Percentiles rank a stretch among this genome's conserved stretches.
These are phyloP conservation scores for Parazoanthus darwini DNA, from an alignment of 92 coral and sea anemone genomes.

Conservation along the genomic window DNA sequence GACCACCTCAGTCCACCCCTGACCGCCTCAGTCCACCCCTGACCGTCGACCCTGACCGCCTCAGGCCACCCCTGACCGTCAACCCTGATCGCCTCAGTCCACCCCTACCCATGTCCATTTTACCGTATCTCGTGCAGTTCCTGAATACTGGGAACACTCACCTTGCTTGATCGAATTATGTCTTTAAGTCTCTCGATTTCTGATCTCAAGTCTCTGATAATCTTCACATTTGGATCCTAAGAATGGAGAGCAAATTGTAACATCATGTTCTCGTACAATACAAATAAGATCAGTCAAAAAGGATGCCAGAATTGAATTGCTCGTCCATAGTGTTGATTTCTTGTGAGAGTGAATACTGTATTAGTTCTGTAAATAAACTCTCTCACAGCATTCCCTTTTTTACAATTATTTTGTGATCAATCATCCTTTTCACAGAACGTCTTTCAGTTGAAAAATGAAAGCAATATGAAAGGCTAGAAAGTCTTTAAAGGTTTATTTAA, in stretches of 20 bases:
- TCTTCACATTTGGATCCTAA: slow-evolving; percentile 86
- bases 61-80: too few relatives aligned
- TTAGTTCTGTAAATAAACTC: neutral
- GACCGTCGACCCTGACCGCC: neutral
- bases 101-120: neutral
- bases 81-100: too few relatives aligned
- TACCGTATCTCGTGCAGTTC: neutral
- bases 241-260: neutral
- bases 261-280: neutral
- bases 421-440: too few relatives aligned
- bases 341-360: neutral
- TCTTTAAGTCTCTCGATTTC: slow-evolving; percentile 81
- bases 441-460: neutral
- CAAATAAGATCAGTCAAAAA: neutral
- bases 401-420: too few relatives aligned
- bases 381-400: neutral
- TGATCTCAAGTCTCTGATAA: slow-evolving; percentile 76
- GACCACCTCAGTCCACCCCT: too few relatives aligned
- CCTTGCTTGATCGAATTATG: slow-evolving; percentile 54
- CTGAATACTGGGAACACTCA: slow-evolving; percentile 32
- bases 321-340: neutral
- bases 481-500: too few relatives aligned
- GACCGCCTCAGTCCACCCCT: too few relatives aligned
- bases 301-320: neutral
- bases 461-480: too few relatives aligned